Percentiles rank a stretch among this genome's conserved stretches.
These are phyloP conservation scores for Rana temporaria DNA, from an alignment of 2,113 vertebrate genomes.

Conservation along the genomic window DNA sequence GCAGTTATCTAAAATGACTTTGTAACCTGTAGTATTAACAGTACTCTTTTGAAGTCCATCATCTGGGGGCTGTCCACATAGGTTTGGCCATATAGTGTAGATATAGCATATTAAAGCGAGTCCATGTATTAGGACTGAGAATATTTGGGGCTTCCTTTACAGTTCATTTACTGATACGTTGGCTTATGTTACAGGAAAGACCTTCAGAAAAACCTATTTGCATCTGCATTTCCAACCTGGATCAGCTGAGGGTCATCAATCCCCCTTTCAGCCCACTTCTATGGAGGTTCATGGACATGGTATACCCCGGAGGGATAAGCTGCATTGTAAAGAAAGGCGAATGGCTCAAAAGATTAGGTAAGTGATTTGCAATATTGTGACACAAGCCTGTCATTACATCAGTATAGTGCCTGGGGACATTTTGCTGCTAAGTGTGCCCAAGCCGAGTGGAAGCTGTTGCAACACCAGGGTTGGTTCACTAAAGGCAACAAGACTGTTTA, in stretches of 20 bases:
- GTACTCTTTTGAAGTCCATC: too few species aligned
- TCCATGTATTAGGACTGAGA: neutral
- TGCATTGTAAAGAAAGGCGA: slow-evolving; percentile 88
- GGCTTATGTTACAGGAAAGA: slow-evolving; percentile 73
- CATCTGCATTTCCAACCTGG: slow-evolving; percentile 87
- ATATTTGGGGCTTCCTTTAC: neutral
- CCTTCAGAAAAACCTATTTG: slow-evolving; percentile 86
- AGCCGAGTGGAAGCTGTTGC: too few species aligned
- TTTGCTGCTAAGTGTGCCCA: too few species aligned
- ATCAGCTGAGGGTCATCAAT: slow-evolving; percentile 79
- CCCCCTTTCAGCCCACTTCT: slow-evolving; percentile 87
- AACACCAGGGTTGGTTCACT: too few species aligned
- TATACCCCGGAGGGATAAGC: slow-evolving; percentile 88
- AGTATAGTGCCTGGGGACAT: too few species aligned
- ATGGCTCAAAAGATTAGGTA: slow-evolving; percentile 85
- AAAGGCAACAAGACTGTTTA: too few species aligned
- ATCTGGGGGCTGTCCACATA: too few species aligned
- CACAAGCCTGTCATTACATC: too few species aligned
- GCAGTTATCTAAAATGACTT: too few species aligned
- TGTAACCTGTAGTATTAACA: too few species aligned
- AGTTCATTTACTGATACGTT: neutral
- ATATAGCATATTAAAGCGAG: neutral
- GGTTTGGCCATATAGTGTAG: too few species aligned
- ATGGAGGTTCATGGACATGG: slow-evolving; percentile 89
- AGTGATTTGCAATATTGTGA: neutral